Evolutionary conservation across 2,888 invertebrate genomes (phyloP).

Genomic region (Drosophila crucigera): DNA sequence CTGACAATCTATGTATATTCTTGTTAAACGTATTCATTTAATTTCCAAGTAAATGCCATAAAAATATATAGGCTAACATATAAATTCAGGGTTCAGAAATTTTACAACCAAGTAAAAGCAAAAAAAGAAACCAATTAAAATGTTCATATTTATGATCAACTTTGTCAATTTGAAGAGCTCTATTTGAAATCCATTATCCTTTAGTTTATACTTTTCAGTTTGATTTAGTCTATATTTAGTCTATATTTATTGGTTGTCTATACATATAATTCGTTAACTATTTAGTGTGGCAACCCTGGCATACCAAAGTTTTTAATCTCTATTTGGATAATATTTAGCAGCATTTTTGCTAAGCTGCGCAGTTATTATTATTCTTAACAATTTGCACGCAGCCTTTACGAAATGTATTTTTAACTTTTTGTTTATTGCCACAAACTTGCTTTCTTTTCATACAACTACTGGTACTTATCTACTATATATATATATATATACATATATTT

Average conservation of each 20-base stretch:
- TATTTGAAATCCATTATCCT: background rate
- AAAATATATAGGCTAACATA: background rate
- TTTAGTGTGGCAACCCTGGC: slow-evolving; percentile 21
- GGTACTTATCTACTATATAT: slow-evolving; percentile 24
- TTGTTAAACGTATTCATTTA: background rate
- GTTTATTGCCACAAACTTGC: slow-evolving; percentile 35
- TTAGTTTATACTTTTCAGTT: background rate
- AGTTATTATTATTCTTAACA: slow-evolving; percentile 63
- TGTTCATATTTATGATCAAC: background rate
- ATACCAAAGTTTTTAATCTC: slow-evolving; percentile 12
- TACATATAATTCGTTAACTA: background rate
- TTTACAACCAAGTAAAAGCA: background rate
- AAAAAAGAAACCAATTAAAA: background rate
- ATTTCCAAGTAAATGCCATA: background rate
- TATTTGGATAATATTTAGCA: slow-evolving; percentile 59
- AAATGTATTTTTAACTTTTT: slow-evolving; percentile 61
- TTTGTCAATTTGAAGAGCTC: background rate
- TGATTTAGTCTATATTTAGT: too few species aligned
- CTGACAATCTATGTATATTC: background rate
- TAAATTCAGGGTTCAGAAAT: background rate
- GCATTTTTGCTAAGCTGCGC: slow-evolving; percentile 31
- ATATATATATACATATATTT: slow-evolving; percentile 9
- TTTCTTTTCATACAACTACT: slow-evolving; percentile 34
- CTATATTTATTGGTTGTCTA: background rate
- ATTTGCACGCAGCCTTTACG: slow-evolving; percentile 60